Percentiles rank a stretch among this genome's conserved stretches.
Conservation (phyloP, 2,113 vertebrate genomes). For the Paralichthys olivaceus region DNA sequence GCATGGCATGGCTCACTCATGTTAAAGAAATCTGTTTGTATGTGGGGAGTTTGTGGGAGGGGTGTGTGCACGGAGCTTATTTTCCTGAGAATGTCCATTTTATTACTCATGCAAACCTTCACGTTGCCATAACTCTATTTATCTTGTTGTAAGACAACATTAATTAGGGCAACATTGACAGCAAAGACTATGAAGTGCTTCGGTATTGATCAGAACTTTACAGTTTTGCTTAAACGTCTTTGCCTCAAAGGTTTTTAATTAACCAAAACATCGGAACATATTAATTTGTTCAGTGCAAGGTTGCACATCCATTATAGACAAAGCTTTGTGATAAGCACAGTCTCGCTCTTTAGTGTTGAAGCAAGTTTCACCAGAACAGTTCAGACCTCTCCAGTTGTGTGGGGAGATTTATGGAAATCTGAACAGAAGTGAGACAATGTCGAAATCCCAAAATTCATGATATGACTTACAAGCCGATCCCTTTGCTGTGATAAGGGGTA, state of each 20-base stretch:
- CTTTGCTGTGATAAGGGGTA: constrained; percentile 27
- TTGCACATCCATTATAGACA: constrained; percentile 12
- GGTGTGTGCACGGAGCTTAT: neutral
- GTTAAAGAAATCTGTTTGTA: neutral
- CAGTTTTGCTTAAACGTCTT: neutral
- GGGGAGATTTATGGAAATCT: constrained; percentile 47
- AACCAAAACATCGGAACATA: neutral
- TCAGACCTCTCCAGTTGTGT: neutral
- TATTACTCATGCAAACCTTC: too few relatives aligned
- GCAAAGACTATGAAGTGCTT: neutral
- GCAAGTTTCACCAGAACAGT: neutral
- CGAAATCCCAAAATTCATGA: constrained; percentile 48
- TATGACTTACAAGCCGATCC: constrained; percentile 39
- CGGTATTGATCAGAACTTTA: constrained; percentile 30
- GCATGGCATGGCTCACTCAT: constrained; percentile 50
- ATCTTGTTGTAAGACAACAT: neutral
- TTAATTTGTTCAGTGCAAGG: neutral
- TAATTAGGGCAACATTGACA: neutral
- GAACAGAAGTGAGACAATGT: constrained; percentile 21
- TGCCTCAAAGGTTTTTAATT: neutral
- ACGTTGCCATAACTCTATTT: too few relatives aligned
- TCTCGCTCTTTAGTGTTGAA: neutral
- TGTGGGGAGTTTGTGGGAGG: neutral
- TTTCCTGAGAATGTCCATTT: too few relatives aligned
- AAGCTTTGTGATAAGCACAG: constrained; percentile 12